Conservation (phyloP, 2,797 vertebrate genomes). For the Linurgus olivaceus region DNA sequence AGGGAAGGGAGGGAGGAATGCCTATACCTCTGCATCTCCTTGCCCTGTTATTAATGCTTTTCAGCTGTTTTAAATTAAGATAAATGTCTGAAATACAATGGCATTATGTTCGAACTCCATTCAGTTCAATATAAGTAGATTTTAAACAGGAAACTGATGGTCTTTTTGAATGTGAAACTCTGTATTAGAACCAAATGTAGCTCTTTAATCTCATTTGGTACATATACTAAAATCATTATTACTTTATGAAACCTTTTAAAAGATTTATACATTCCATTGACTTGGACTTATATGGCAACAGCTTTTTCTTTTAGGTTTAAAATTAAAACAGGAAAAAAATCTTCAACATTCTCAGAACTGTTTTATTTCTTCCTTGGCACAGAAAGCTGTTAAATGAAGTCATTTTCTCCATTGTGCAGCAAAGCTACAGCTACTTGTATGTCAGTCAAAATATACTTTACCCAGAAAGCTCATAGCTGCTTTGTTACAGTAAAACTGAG, state of each 20-base stretch:
- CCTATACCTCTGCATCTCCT: slow-evolving; percentile 13
- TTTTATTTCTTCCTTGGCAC: slow-evolving; percentile 58
- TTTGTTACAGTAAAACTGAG: slow-evolving; percentile 36
- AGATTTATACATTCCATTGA: slow-evolving; percentile 64
- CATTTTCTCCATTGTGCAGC: slow-evolving; percentile 40
- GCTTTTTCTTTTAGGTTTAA: slow-evolving; percentile 57
- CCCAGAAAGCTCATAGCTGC: slow-evolving; percentile 44
- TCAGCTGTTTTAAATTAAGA: slow-evolving; percentile 61
- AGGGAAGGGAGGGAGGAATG: neutral
- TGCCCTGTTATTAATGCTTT: slow-evolving; percentile 52
- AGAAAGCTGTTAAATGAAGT: slow-evolving; percentile 51
- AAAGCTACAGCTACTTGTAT: slow-evolving; percentile 1
- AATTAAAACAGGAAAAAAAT: slow-evolving; percentile 47
- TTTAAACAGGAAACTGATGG: slow-evolving; percentile 58
- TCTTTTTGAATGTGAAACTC: slow-evolving; percentile 67
- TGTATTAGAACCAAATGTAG: slow-evolving; percentile 63
- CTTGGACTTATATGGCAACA: slow-evolving; percentile 45
- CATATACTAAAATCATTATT: slow-evolving; percentile 69
- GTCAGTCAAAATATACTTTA: slow-evolving; percentile 61
- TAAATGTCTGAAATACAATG: slow-evolving; percentile 65
- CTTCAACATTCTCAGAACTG: slow-evolving; percentile 27
- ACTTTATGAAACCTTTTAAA: slow-evolving; percentile 66
- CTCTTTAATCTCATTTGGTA: slow-evolving; percentile 67
- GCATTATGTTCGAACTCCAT: slow-evolving; percentile 65
- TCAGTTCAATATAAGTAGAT: slow-evolving; percentile 50